Evolutionary conservation across 1,140 invertebrate species (phyloP).

Genomic region (Drosophila funebris): DNA sequence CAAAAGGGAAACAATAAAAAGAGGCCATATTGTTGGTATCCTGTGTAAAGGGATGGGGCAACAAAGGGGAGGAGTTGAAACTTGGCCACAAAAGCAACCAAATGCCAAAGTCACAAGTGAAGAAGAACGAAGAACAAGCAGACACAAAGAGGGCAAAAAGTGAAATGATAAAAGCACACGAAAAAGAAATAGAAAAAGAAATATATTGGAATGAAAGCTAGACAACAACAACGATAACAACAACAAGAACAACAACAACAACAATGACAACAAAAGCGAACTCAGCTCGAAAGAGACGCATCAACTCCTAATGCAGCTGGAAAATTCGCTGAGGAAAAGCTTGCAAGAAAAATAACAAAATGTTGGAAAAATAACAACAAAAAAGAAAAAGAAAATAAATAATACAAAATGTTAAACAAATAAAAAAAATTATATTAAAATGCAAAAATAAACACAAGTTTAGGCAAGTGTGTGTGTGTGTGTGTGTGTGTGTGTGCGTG

Average conservation of each 20-base stretch:
- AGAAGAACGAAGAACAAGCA: not conserved
- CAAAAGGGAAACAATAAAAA: conserved; percentile 74
- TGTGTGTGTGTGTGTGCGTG: conserved; percentile 6
- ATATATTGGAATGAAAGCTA: too few relatives aligned
- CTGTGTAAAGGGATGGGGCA: conserved; percentile 36
- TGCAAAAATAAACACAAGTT: conserved; percentile 67
- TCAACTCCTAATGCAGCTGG: conserved; percentile 6
- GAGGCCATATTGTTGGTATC: conserved; percentile 78
- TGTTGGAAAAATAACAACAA: not conserved
- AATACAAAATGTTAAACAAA: not conserved
- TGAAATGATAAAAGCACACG: conserved; percentile 13
- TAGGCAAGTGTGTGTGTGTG: conserved; percentile 20
- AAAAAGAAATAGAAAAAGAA: too few relatives aligned
- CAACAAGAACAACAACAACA: not conserved
- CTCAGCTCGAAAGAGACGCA: conserved; percentile 9
- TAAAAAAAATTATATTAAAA: conserved; percentile 54
- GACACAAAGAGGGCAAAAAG: conserved; percentile 2
- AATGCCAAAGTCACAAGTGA: conserved; percentile 36
- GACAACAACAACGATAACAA: conserved; percentile 12
- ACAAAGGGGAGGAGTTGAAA: not conserved
- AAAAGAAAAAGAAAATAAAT: too few relatives aligned
- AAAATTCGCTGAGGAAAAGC: conserved; percentile 1
- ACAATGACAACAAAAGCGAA: conserved; percentile 12
- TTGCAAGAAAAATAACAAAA: conserved; percentile 32
- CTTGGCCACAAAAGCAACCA: conserved; percentile 48